Percentiles rank a stretch among this genome's conserved stretches.
Evolutionary conservation across 2,797 vertebrate species (phyloP).

Genomic region (Heliangelus exortis): DNA sequence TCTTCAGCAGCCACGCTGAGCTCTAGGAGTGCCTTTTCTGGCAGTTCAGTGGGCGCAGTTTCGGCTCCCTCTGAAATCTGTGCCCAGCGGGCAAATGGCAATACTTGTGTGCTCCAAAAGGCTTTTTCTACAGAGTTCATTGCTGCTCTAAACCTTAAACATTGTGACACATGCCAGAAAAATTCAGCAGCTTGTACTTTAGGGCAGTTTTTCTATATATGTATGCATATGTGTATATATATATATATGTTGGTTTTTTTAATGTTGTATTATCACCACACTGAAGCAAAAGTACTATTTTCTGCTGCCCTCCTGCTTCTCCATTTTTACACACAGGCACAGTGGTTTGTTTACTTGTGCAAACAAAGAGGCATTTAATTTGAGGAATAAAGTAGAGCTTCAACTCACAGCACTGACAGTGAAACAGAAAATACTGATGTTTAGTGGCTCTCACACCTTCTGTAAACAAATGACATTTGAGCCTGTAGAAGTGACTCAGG

Average conservation of each 20-base stretch:
- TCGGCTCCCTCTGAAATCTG: slow-evolving; percentile 32
- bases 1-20: not conserved
- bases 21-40: not conserved
- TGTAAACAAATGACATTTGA: not conserved
- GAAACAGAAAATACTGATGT: not conserved
- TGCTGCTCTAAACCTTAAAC: slow-evolving; percentile 64
- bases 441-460: not conserved
- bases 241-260: too few relatives aligned
- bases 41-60: slow-evolving; percentile 29
- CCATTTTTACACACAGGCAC: not conserved
- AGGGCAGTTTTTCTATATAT: slow-evolving; percentile 41
- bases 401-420: not conserved
- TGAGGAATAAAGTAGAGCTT: not conserved
- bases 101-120: not conserved
- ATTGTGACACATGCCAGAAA: slow-evolving; percentile 71
- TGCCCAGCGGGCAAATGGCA: slow-evolving; percentile 51
- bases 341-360: not conserved
- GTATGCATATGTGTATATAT: not conserved
- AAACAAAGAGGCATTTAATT: not conserved
- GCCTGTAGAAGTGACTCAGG: not conserved
- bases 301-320: slow-evolving; percentile 13
- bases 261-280: not conserved
- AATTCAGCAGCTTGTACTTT: slow-evolving; percentile 39
- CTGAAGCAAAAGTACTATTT: slow-evolving; percentile 5
- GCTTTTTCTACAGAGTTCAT: slow-evolving; percentile 60